Evolutionary conservation across 2,113 vertebrate species (phyloP).

Genomic region (Scopus umbretta): DNA sequence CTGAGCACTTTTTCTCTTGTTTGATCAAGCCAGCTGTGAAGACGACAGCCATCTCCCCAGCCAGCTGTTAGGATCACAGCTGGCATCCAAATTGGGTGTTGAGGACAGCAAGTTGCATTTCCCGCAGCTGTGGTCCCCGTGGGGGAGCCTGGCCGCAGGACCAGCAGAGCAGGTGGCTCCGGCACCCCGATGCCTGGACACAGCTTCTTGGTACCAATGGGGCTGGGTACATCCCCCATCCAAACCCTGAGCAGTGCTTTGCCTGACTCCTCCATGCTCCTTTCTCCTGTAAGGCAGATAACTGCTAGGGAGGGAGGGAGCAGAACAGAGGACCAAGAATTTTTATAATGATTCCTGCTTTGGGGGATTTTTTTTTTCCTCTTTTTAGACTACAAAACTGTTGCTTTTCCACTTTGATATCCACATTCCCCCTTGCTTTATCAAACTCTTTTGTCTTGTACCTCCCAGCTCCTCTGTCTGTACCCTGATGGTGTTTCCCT

Average conservation of each 20-base stretch:
- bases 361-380: not conserved
- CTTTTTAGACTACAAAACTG: not conserved
- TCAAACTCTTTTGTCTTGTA: not conserved
- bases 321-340: not conserved
- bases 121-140: fast-evolving
- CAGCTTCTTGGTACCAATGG: not conserved
- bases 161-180: not conserved
- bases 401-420: not conserved
- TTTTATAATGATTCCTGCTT: not conserved
- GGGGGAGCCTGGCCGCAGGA: not conserved
- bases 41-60: not conserved
- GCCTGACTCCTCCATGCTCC: not conserved
- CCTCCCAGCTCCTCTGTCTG: not conserved
- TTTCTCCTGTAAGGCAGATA: not conserved
- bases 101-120: not conserved
- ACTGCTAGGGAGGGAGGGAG: not conserved
- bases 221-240: fast-evolving
- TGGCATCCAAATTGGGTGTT: not conserved
- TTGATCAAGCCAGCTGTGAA: not conserved
- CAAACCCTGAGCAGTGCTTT: not conserved
- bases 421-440: not conserved
- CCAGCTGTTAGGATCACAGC: not conserved
- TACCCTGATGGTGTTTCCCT: not conserved
- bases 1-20: not conserved
- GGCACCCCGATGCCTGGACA: fast-evolving